Base-by-base conservation (phyloP, 1,140 invertebrate genomes). In the honey bee (Apis mellifera) region DNA sequence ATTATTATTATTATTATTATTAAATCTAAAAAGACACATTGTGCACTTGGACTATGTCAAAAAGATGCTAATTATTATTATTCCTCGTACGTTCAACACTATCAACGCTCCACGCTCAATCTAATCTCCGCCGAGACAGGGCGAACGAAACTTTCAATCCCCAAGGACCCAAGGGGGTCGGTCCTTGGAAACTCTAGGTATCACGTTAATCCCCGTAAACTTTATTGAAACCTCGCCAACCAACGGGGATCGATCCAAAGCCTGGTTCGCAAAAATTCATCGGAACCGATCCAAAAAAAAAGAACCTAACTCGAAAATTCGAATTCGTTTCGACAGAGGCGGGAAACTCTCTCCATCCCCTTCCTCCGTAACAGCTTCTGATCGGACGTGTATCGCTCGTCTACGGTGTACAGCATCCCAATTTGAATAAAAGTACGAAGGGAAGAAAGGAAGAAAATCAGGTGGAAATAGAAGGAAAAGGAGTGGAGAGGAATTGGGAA, bases 251-350 rank as follows among this genome's bases (percentile, higher is more conserved):
- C 79, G 64, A 82, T 68, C 32, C 13, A 60, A 32, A 78, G n/a
- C 50, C 66, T 64, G 66, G 57, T 78, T 54, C 74, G 69, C 80
- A 65, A 65, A 82, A 48, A 15, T 9, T 2, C 21, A 21, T 32
- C 1, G 13, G 13, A 23, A 32, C 2, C 32, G 32, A 23, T 50
- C 17, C n/a, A 11, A n/a, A 32, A 8, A 26, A 62, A 62, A n/a
- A 15, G 1, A 26, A 15, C 26, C 15, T 82, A 59, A 77, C 74
- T 19, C 23, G 57, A 78, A 55, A 55, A 55, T 78, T 78, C 66
- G 32, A 82, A 55, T 69, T 82, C 26, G 48, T 82, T 70, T 77
- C 57, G 21, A 48, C 72, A 81, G 78, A 80, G 79, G 75, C 60
- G 15, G 12, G 5, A 7, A 42, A 9, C 13, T n/a, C 26, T 32